Base-by-base conservation (phyloP, 2,888 invertebrate species). In the Sinotaia quadrata region DNA sequence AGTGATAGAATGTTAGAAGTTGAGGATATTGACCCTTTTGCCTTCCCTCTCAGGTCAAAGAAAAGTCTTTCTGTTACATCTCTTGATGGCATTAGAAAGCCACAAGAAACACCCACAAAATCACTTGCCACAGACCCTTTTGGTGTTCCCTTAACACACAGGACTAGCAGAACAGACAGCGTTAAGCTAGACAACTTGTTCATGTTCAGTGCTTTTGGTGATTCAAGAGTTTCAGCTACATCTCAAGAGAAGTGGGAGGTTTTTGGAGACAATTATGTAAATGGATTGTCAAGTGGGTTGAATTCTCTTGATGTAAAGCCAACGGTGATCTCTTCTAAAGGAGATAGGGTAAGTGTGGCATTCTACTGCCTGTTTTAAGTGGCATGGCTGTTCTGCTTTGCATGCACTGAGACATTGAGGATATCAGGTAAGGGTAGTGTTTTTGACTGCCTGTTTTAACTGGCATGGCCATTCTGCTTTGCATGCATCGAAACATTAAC, bases 21-120 rank as follows among this genome's bases (percentile, higher is more conserved):
- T 3, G 44, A 54, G n/a, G 41, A 29, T 24, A 56, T 56, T 41
- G 65, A 65, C 33, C 65, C 65, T 4, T 65, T 65, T 24, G 56
- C 56, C 12, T 54, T 65, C 21, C 65, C 65, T 4, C 65, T 65
- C 4, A 41, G 56, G 12, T 37, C 54, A 31, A 54, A 56, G 31
- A 65, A 65, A 44, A 63, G 63, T 41, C 52, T 51, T n/a, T 56
- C 65, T 15, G 54, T n/a, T n/a, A n/a, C 65, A 4, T 52, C 65
- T 10, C 37, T 24, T 18, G 65, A 52, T 44, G 65, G 52, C 56
- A 34, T 31, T 37, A 37, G 21, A 34, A 65, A 37, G 15, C 56
- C 65, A 52, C 54, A 47, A 33, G 56, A 52, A 4, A 65, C 52
- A 21, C 56, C 56, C 18, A 10, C 54, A 21, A 52, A 44, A n/a